Conservation (phyloP, 2,113 vertebrate genomes). For the Dendropsophus ebraccatus region DNA sequence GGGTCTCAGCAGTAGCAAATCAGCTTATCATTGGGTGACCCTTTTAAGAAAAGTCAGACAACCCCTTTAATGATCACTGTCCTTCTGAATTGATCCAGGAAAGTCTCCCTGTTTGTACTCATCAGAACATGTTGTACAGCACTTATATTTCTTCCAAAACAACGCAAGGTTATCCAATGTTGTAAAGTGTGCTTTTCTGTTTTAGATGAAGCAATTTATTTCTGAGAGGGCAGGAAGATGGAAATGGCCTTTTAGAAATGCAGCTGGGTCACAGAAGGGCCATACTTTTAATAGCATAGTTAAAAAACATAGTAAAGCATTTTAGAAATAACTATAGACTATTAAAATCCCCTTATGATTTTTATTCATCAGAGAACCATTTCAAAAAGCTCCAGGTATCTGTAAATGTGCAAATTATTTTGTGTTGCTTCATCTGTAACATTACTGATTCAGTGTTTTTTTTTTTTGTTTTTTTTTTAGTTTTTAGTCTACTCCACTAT, state of each 20-base stretch:
- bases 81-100: not conserved
- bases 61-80: not conserved
- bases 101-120: constrained; percentile 16
- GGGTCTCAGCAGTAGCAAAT: not conserved
- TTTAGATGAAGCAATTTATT: constrained; percentile 40
- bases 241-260: constrained; percentile 26
- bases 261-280: constrained; percentile 19
- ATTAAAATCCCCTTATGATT: constrained; percentile 18
- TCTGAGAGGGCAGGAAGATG: not conserved
- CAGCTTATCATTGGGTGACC: not conserved
- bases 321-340: constrained; percentile 11
- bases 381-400: constrained; percentile 8
- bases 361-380: constrained; percentile 14
- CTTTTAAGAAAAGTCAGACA: not conserved
- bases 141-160: constrained; percentile 9
- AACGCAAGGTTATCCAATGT: constrained; percentile 30
- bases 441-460: not conserved
- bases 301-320: constrained; percentile 28
- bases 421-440: not conserved
- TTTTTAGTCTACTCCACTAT: not conserved
- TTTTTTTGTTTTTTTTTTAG: not conserved
- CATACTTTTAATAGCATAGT: constrained; percentile 28
- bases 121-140: not conserved
- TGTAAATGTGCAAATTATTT: not conserved
- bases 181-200: constrained; percentile 29